Evolutionary conservation across 2,797 vertebrate species (phyloP), one percentile per base, ranked within the genome.

Genomic region (Tarsius wallacei): DNA sequence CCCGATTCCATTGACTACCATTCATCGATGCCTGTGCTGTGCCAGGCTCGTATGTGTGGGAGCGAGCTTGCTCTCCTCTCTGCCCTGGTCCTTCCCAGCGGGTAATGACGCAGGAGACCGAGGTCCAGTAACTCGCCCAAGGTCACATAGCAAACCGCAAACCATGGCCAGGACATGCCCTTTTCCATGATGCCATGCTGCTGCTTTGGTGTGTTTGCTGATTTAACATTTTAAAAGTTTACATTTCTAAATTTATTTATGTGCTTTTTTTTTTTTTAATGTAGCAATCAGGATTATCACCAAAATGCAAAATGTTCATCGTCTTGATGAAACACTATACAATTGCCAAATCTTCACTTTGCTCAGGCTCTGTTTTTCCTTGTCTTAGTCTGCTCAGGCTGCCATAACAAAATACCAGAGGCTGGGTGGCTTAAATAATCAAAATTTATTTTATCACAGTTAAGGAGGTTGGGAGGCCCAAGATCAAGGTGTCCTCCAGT

Each of bases 1-100:
- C 71, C 61, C 47, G 17, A 21, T 81, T 59, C 64, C 51, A 15
- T 15, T n/a, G 80, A 26, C 51, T 77, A 33, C 36, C 21, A 8
- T 36, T 13, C 19, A 0, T 1, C 1, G 4, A 31, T 24, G n/a
- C 19, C 53, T 2, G 12, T 7, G 64, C 53, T 76, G 36, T 33
- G 31, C 42, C 51, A 51, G 51, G 10, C 51, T 6, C 0, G 0
- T 6, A 28, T 1, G 1, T 0, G 10, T 14, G 17, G n/a, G 55
- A 68, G 42, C 42, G n/a, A n/a, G 49, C 5, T 36, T 59, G 6
- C 4, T 26, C 47, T 80, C 31, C 1, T 36, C n/a, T 28, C 61
- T 7, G 47, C 36, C 33, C 2, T 10, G 19, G 59, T n/a, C 33
- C 55, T 64, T 47, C 81, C 61, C 21, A 0, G 51, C 14, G 5